Evolutionary conservation across 2,797 vertebrate species (phyloP), one percentile per base, ranked within the genome.

Genomic region (Telmatherina bonti): DNA sequence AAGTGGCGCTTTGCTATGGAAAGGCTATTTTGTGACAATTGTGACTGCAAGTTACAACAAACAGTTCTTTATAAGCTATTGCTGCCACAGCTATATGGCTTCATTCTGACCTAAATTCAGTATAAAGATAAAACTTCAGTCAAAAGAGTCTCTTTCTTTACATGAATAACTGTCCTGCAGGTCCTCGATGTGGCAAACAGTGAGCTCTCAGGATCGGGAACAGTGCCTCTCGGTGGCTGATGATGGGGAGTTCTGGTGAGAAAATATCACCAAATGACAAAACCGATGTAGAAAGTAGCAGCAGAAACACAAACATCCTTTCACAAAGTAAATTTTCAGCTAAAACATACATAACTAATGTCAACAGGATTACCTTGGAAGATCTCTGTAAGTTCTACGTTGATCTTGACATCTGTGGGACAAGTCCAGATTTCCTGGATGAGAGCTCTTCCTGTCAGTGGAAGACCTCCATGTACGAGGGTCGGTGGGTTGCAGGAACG

Each of bases 401-500:
- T 4, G 87, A 88, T 53, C 85, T 97, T 54, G 90, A 95, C 73
- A 96, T 98, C 90, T 97, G 96, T 88, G 94, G 93, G 71, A 58
- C 92, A 80, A 94, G 88, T 81, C 95, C 96, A 5, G 94, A 95
- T 65, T 93, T 97, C 79, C 87, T 97, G 60, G 95, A 94, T 60
- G 84, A 33, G 26, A 81, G 65, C 22, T 24, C 87, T 3, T 80
- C 84, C 12, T 91, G 89, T 72, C 94, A 93, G 24, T 98, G 96
- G 96, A 93, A 76, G 1, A 90, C 88, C 10, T 94, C 93, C 3
- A 47, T 79, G 66, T 83, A 89, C 51, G 90, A 92, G 2, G 94
- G 95, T 26, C 91, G 93, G 89, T 97, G 96, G 96, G 90, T 94
- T 31, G 94, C 92, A 70, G 95, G 96, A 70, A 93, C 84, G 62